A percentile compares a stretch with the other conserved stretches of the same genome.
phyloP scores from a whole-genome alignment of 2,113 vertebrate species.

The Heterotilapia buettikoferi region DNA sequence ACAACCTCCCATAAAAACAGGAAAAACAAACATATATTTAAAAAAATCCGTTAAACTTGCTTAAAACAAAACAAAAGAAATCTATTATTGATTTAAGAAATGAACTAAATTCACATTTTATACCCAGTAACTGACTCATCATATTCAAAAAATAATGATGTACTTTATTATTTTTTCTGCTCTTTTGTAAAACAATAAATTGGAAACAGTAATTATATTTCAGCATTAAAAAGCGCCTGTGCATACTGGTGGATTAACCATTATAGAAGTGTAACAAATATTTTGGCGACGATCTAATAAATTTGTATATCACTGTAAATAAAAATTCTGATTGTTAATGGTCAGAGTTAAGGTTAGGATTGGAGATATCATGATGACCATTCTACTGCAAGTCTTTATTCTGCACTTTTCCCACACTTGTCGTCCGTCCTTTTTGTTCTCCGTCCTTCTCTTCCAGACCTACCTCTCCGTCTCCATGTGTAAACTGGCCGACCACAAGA shows the following conservation, averaged over 20 bases:
- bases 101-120: too few relatives aligned
- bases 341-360: not conserved
- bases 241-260: too few relatives aligned
- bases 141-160: too few relatives aligned
- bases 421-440: conserved; percentile 14
- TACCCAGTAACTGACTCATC: too few relatives aligned
- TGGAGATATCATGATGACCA: not conserved
- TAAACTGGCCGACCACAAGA: conserved; percentile 76
- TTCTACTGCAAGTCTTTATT: not conserved
- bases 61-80: too few relatives aligned
- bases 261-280: not conserved
- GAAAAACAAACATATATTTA: not conserved
- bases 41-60: not conserved
- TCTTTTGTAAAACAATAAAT: too few relatives aligned
- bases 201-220: too few relatives aligned
- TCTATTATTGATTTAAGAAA: too few relatives aligned
- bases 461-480: conserved; percentile 35
- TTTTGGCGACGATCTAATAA: not conserved
- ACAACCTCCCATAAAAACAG: not conserved
- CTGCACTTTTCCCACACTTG: conserved; percentile 27
- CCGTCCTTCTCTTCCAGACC: not conserved
- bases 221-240: too few relatives aligned
- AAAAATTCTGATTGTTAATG: not conserved
- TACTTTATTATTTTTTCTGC: too few relatives aligned
- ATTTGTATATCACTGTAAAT: not conserved